A percentile compares a stretch with the other conserved stretches of the same genome.
phyloP scores from a whole-genome alignment of 2,113 vertebrate genomes.

The Colaptes auratus region DNA sequence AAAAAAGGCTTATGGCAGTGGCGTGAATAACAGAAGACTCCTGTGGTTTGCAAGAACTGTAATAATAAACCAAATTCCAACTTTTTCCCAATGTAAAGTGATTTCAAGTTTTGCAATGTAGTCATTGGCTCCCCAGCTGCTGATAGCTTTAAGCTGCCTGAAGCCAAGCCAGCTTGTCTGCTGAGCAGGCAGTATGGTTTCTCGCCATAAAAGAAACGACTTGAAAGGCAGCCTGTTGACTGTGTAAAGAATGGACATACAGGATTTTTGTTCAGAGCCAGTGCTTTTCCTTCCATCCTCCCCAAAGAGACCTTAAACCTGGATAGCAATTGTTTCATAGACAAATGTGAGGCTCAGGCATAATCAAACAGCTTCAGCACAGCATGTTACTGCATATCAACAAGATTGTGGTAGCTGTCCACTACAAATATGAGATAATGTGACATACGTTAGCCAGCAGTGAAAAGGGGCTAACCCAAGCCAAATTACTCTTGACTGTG shows the following conservation, averaged over 20 bases:
- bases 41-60: neutral
- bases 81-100: neutral
- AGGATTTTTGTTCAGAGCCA: slow-evolving; percentile 11
- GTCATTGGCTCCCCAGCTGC: slow-evolving; percentile 12
- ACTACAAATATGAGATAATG: slow-evolving; percentile 23
- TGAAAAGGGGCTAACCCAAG: slow-evolving; percentile 44
- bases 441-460: slow-evolving; percentile 47
- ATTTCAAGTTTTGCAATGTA: slow-evolving; percentile 18
- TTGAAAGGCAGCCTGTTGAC: slow-evolving; percentile 30
- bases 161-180: slow-evolving; percentile 32
- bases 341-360: neutral
- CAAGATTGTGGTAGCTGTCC: neutral
- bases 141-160: slow-evolving; percentile 29
- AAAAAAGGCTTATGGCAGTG: neutral
- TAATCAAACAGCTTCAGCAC: slow-evolving; percentile 9
- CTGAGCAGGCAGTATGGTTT: slow-evolving; percentile 37
- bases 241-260: neutral
- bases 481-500: slow-evolving; percentile 48
- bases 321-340: slow-evolving; percentile 14
- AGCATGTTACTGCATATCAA: neutral
- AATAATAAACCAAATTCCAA: neutral
- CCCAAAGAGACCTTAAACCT: slow-evolving; percentile 31
- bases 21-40: neutral
- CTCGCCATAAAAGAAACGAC: slow-evolving; percentile 11
- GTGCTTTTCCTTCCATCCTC: neutral